Evolutionary conservation across 2,888 invertebrate species (phyloP).

Genomic region (Trichopria drosophilae): DNA sequence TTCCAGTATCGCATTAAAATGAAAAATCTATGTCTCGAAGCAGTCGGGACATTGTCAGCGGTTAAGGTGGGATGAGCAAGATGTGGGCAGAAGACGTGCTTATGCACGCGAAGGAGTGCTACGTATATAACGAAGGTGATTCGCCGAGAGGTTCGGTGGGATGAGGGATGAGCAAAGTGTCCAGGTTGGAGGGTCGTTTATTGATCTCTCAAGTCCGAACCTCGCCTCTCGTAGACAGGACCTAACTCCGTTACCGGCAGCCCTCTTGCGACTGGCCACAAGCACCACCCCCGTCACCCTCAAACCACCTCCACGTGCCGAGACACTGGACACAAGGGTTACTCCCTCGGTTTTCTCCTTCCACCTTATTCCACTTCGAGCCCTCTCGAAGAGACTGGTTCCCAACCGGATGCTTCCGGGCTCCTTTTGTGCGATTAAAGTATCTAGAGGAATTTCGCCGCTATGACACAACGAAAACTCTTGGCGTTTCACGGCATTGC

Average conservation of each 20-base stretch:
- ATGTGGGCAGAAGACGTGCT: conserved; percentile 12
- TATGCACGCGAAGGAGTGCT: conserved; percentile 14
- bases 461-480: conserved; percentile 23
- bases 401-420: conserved; percentile 10
- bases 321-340: conserved; percentile 57
- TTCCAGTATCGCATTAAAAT: too few species aligned
- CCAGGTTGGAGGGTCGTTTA: conserved; percentile 59
- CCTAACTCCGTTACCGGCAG: conserved; percentile 44
- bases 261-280: conserved; percentile 55
- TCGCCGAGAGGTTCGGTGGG: conserved; percentile 38
- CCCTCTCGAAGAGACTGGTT: not conserved
- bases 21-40: too few species aligned
- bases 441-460: conserved; percentile 25
- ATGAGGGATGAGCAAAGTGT: conserved; percentile 53
- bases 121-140: conserved; percentile 41
- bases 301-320: conserved; percentile 48
- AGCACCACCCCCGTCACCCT: conserved; percentile 50
- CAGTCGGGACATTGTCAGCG: not conserved
- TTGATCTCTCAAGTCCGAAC: conserved; percentile 59
- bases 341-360: conserved; percentile 44
- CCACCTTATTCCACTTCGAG: conserved; percentile 47
- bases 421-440: conserved; percentile 26
- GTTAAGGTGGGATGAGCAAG: not conserved
- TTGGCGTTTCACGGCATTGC: too few species aligned
- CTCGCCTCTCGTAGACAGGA: conserved; percentile 49